A percentile compares a stretch with the other conserved stretches of the same genome.
Conservation (phyloP, 2,113 vertebrate species). For the Lagenorhynchus albirostris region DNA sequence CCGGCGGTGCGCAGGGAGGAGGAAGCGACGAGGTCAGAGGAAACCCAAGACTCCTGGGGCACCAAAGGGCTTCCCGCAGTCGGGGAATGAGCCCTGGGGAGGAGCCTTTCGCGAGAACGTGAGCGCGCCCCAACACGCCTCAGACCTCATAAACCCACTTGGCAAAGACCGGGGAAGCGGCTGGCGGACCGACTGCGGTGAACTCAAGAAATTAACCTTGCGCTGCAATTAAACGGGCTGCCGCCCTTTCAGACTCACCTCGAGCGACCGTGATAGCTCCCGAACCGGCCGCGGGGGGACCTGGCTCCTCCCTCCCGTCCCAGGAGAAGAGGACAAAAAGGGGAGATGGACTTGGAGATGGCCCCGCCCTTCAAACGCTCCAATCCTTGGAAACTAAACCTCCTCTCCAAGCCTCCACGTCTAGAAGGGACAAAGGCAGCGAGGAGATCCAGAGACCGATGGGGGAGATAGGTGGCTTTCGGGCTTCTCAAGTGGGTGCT, state of each 20-base stretch:
- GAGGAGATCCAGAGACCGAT: constrained; percentile 52
- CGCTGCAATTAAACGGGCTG: constrained; percentile 59
- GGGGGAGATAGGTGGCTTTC: constrained; percentile 41
- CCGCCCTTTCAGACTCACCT: constrained; percentile 73
- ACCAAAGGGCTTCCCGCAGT: constrained; percentile 55
- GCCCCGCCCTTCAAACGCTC: constrained; percentile 78
- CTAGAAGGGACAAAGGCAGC: constrained; percentile 73
- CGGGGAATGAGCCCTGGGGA: constrained; percentile 70
- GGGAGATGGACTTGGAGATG: constrained; percentile 76
- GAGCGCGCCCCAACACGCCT: constrained; percentile 71
- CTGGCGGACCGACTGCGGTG: constrained; percentile 53
- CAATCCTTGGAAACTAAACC: constrained; percentile 76
- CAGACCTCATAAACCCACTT: constrained; percentile 69
- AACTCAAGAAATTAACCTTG: constrained; percentile 72
- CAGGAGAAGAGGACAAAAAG: constrained; percentile 76
- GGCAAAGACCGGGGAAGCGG: constrained; percentile 62
- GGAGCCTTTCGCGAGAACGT: constrained; percentile 58
- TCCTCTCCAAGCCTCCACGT: constrained; percentile 70
- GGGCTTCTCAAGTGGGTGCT: background rate
- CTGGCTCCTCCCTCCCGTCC: constrained; percentile 77
- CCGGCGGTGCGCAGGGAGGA: background rate
- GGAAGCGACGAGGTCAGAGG: constrained; percentile 54
- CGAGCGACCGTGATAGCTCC: constrained; percentile 67
- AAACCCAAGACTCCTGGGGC: constrained; percentile 56
- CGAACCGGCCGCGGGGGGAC: constrained; percentile 63